Percentiles rank a stretch among this genome's conserved stretches.
These are phyloP conservation scores for Cartodere bifasciata DNA, from an alignment of 2,888 invertebrate genomes.

Conservation along the genomic window DNA sequence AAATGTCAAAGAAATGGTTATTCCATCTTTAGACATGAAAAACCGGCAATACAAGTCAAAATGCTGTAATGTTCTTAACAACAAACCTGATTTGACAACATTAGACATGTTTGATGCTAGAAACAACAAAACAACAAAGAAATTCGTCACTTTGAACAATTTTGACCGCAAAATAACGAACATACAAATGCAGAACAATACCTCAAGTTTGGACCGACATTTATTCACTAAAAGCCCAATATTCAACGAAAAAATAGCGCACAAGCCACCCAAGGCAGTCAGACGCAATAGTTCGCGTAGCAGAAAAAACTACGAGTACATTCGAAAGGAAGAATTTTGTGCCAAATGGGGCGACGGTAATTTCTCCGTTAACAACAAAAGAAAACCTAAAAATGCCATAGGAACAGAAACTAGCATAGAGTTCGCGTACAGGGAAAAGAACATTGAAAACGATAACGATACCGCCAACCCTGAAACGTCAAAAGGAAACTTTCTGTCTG, in stretches of 20 bases:
- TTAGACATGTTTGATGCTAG: constrained; percentile 11
- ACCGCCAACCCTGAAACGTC: constrained; percentile 13
- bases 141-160: constrained; percentile 20
- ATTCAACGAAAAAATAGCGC: constrained; percentile 41
- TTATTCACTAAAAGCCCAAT: constrained; percentile 33
- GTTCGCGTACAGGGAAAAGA: constrained; percentile 32
- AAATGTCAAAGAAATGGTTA: constrained; percentile 37
- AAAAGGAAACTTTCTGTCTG: constrained; percentile 21
- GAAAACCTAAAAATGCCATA: constrained; percentile 17
- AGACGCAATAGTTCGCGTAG: constrained; percentile 49
- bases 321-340: constrained; percentile 32
- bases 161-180: constrained; percentile 20
- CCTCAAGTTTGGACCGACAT: constrained; percentile 35
- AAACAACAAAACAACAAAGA: constrained; percentile 9
- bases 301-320: constrained; percentile 31
- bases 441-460: constrained; percentile 31
- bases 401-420: constrained; percentile 30
- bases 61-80: constrained; percentile 34
- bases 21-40: constrained; percentile 41
- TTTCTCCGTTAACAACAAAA: constrained; percentile 15
- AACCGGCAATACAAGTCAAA: constrained; percentile 42
- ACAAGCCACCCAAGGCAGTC: constrained; percentile 62
- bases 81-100: constrained; percentile 30
- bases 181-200: constrained; percentile 21
- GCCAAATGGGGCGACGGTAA: constrained; percentile 20